These are phyloP conservation scores for Amphiprion percula DNA, from an alignment of 2,113 vertebrate genomes.

Conservation along the genomic window DNA sequence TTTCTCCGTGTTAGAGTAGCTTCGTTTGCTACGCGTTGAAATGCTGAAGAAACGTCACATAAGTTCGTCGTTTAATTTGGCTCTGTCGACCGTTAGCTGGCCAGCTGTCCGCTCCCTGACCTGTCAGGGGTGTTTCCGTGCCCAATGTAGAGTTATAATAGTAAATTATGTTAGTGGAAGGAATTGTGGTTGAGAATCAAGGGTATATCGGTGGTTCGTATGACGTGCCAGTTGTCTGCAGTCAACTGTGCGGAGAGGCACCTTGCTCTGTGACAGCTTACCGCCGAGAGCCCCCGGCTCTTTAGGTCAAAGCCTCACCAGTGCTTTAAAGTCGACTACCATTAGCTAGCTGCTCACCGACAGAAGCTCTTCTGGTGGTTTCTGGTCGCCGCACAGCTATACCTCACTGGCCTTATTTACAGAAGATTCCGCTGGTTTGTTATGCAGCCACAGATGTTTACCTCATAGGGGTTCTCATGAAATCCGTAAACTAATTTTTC, in stretches of 20 bases:
- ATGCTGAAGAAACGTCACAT: constrained; percentile 60
- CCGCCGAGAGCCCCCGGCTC: constrained; percentile 6
- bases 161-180: neutral
- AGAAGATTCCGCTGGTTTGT: neutral
- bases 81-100: constrained; percentile 21
- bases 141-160: neutral
- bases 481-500: neutral
- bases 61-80: constrained; percentile 65
- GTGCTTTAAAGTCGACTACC: constrained; percentile 6
- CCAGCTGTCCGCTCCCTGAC: neutral
- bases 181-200: neutral
- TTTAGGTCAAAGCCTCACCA: constrained; percentile 29
- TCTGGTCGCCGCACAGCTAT: neutral
- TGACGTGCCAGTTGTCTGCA: constrained; percentile 25
- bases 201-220: neutral
- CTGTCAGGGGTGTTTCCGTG: neutral
- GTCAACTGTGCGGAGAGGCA: constrained; percentile 28
- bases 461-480: neutral
- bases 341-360: neutral
- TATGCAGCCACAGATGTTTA: neutral
- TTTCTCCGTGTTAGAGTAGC: constrained; percentile 31
- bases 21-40: constrained; percentile 45
- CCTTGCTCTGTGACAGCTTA: constrained; percentile 20
- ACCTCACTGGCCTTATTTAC: neutral
- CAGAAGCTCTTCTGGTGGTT: neutral